phyloP scores from a whole-genome alignment of 1,140 invertebrate species.

The Saxidomus purpurata region DNA sequence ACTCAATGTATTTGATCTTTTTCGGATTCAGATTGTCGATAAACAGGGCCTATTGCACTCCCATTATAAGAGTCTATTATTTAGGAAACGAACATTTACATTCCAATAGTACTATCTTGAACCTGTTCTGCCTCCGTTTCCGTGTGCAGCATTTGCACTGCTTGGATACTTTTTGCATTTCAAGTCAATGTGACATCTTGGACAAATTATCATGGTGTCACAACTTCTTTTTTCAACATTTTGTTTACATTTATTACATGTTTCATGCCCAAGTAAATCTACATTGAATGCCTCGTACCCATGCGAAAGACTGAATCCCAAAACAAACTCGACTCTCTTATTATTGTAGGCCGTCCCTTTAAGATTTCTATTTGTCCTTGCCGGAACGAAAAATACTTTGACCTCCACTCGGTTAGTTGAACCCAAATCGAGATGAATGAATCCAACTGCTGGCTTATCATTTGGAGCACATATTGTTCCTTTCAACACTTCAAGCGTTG shows the following conservation, averaged over 20 bases:
- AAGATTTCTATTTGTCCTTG: slow-evolving; percentile 19
- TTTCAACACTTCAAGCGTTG: slow-evolving; percentile 34
- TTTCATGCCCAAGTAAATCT: not conserved
- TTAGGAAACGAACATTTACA: no score
- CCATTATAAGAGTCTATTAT: no score
- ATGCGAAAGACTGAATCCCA: slow-evolving; percentile 70
- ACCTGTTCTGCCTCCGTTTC: no score
- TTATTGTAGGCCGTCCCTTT: slow-evolving; percentile 47
- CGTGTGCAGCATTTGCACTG: no score
- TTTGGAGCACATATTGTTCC: slow-evolving; percentile 69
- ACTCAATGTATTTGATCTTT: no score
- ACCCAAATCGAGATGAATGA: slow-evolving; percentile 69
- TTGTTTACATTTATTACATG: not conserved
- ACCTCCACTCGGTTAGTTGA: slow-evolving; percentile 62
- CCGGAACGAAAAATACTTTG: slow-evolving; percentile 70
- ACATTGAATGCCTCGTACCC: slow-evolving; percentile 75
- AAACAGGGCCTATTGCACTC: no score
- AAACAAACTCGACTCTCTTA: slow-evolving; percentile 66
- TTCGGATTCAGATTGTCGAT: no score
- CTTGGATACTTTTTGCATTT: no score
- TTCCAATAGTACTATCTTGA: no score
- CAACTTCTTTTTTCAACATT: slow-evolving; percentile 10
- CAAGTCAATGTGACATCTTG: not conserved
- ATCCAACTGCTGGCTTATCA: slow-evolving; percentile 63
- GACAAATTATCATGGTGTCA: slow-evolving; percentile 7